Evolutionary conservation across 1,140 invertebrate genomes (phyloP), one percentile per base, ranked within the genome.

Genomic region (Holotrichia oblita): DNA sequence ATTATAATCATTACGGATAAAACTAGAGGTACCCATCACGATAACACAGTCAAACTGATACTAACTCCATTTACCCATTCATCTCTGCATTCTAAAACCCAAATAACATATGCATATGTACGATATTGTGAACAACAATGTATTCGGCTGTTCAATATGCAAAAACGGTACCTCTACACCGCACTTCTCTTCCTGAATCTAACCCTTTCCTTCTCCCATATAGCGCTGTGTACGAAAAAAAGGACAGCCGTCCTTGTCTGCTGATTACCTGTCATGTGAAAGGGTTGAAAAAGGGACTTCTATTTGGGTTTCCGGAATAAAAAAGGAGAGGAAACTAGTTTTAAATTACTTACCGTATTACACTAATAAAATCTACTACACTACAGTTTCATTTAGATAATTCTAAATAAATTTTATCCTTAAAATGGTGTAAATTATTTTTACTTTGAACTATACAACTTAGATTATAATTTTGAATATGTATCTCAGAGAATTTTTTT

Each of bases 121-220:
- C 76, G 78, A 77, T 78, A 55, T 64, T 78, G 73, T 34, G 73
- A 64, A 75, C 59, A 22, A 80, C 80, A 81, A 81, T 81, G 69
- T 81, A 81, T 81, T 77, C 79, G 78, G 78, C 80, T 78, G 77
- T 81, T 81, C 78, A 80, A 78, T 77, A 80, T 78, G 80, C 76
- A 79, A 40, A 41, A 44, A 48, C 79, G 75, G 81, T 79, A 77
- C 78, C 78, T 81, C 81, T 80, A 77, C 79, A 69, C 61, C 10
- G 20, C 61, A 27, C 22, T 24, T 69, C 61, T 69, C 61, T 69
- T 69, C 61, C 61, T 69, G 61, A 6, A 69, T 69, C 77, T 79
- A 81, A 80, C 78, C 69, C 79, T 80, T 79, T 81, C 81, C 48
- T 78, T 81, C 78, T 80, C 44, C 40, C 27, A 4, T 40, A n/a